Evolutionary conservation across 2,797 vertebrate genomes (phyloP), one percentile per base, ranked within the genome.

Genomic region (Dallia pectoralis): DNA sequence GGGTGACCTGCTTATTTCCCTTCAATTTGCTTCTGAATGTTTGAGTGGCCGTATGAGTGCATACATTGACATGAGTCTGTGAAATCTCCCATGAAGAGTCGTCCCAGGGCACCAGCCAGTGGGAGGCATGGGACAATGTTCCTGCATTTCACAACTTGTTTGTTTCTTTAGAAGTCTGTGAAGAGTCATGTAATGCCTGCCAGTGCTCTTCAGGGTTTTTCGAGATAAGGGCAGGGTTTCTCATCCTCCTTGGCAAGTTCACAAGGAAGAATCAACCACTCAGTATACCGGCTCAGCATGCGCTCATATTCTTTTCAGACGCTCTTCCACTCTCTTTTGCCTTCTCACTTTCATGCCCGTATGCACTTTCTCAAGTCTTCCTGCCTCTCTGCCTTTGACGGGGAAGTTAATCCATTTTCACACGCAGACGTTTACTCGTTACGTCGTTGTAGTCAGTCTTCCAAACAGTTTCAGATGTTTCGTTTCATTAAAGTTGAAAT

Each of bases 181-280:
- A 16, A 18, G 25, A 16, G 47, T 14, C 59, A 7, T n/a, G 44
- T 36, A 29, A 18, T 33, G 63, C 30, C 67, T 51, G 71, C 56
- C 67, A 56, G n/a, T 64, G 16, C 74, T 49, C 12, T 56, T 82
- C 66, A 29, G 27, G 78, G 63, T 36, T 70, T 77, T 71, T 81
- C 36, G 70, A 59, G 61, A 75, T 70, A 73, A 83, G 27, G 27
- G 56, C 68, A 51, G 61, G 16, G 72, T 30, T 67, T 53, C 72
- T 80, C 76, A 65, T 32, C 15, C 8, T 74, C 32, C 65, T 71
- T 76, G 74, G 77, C 74, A 56, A 75, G 25, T 72, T 33, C 75
- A 81, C 86, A 88, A 88, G 86, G 89, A 90, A 84, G 85, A 51
- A 19, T 73, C 82, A 25, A 85, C 84, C 83, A 86, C 85, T 62